A percentile compares a stretch with the other conserved stretches of the same genome.
Evolutionary conservation across 2,113 vertebrate species (phyloP).

Genomic region (Dicentrarchus labrax): DNA sequence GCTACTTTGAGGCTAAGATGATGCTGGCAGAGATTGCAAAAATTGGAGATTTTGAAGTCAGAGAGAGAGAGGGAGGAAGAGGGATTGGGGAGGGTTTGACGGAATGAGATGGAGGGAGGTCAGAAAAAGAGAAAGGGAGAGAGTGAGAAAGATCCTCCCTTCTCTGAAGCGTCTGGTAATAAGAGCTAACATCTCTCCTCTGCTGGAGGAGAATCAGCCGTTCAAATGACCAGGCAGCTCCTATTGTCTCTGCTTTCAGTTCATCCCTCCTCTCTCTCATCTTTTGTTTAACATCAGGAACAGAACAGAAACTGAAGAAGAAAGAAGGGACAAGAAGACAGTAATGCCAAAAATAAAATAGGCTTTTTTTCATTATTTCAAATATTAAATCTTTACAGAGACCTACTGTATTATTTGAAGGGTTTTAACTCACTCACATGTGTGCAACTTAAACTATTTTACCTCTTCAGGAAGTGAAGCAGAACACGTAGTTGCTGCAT

Average conservation of each 20-base stretch:
- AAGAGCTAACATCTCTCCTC: constrained; percentile 45
- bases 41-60: not conserved
- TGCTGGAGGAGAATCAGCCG: constrained; percentile 35
- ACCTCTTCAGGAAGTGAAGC: not conserved
- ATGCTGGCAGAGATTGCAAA: not conserved
- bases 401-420: not conserved
- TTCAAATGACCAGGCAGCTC: constrained; percentile 43
- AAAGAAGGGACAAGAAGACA: not conserved
- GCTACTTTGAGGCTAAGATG: not conserved
- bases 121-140: constrained; percentile 12
- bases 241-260: constrained; percentile 49
- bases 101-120: not conserved
- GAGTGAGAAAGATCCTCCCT: constrained; percentile 17
- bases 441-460: not conserved
- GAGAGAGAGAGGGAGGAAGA: not conserved
- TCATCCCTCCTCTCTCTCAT: constrained; percentile 18
- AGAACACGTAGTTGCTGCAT: not conserved
- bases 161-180: constrained; percentile 45
- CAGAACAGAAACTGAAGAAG: not conserved
- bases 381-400: not conserved
- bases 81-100: not conserved
- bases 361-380: not conserved
- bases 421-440: not conserved
- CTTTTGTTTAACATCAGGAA: constrained; percentile 10
- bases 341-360: not conserved